Conservation (phyloP, 1,140 invertebrate species). For the Solenopsis invicta region DNA sequence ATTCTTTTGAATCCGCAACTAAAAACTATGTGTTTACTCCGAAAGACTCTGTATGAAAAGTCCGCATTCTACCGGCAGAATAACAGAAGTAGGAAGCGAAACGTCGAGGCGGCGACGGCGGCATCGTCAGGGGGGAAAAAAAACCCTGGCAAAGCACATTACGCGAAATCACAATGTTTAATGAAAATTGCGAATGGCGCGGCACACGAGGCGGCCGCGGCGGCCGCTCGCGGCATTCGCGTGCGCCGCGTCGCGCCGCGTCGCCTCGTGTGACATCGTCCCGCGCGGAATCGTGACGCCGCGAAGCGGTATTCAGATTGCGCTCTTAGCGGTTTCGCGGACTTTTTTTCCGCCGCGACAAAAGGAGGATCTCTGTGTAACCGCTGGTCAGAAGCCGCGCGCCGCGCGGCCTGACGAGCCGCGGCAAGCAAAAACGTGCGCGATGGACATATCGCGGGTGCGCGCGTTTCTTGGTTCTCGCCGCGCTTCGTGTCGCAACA, state of each 20-base stretch:
- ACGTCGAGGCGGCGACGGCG: constrained; percentile 56
- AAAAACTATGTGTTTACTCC: background rate
- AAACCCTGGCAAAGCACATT: constrained; percentile 81
- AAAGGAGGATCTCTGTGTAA: constrained; percentile 83
- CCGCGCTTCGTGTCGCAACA: constrained; percentile 57
- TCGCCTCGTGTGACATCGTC: constrained; percentile 81
- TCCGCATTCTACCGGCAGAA: constrained; percentile 76
- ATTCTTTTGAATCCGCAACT: too few relatives aligned
- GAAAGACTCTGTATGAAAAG: constrained; percentile 4
- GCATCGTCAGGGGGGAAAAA: constrained; percentile 70
- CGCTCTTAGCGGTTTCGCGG: constrained; percentile 87
- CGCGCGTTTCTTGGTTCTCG: constrained; percentile 17
- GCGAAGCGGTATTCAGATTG: constrained; percentile 87
- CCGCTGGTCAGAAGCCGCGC: constrained; percentile 83
- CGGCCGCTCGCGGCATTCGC: background rate
- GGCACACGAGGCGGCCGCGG: constrained; percentile 77
- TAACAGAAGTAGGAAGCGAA: constrained; percentile 85
- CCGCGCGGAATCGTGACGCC: constrained; percentile 84
- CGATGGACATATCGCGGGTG: constrained; percentile 52
- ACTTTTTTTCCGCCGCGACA: constrained; percentile 83
- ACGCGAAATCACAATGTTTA: constrained; percentile 87
- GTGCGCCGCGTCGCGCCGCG: background rate
- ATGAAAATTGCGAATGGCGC: constrained; percentile 83
- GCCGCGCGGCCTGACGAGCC: constrained; percentile 50
- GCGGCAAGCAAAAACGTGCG: constrained; percentile 47